Evolutionary conservation across 1,140 invertebrate species (phyloP).

Genomic region (Frieseomelitta varia): DNA sequence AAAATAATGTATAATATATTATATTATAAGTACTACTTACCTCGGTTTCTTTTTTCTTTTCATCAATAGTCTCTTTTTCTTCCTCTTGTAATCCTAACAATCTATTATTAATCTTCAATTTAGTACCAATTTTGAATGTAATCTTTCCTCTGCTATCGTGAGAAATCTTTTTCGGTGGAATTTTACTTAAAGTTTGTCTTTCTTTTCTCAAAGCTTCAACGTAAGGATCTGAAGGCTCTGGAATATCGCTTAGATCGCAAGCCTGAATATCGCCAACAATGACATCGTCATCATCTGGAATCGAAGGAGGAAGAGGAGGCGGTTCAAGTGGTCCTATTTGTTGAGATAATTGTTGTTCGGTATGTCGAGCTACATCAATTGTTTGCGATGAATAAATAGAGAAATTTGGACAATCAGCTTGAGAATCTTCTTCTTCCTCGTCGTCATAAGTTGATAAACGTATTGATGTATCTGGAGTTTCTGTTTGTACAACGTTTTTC

Average conservation of each 20-base stretch:
- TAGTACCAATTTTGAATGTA: slow-evolving; percentile 79
- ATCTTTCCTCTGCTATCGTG: slow-evolving; percentile 79
- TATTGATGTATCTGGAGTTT: slow-evolving; percentile 48
- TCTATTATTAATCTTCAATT: slow-evolving; percentile 76
- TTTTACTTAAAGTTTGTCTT: slow-evolving; percentile 75
- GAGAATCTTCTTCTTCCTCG: slow-evolving; percentile 83
- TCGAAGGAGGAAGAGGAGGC: slow-evolving; percentile 66
- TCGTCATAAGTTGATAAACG: slow-evolving; percentile 76
- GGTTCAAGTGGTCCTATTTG: slow-evolving; percentile 77
- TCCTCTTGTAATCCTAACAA: slow-evolving; percentile 71
- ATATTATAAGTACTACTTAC: neutral
- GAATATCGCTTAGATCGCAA: slow-evolving; percentile 74
- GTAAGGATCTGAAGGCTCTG: slow-evolving; percentile 76
- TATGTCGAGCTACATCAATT: slow-evolving; percentile 87
- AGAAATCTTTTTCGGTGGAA: slow-evolving; percentile 78
- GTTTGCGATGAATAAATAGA: slow-evolving; percentile 91
- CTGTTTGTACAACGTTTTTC: slow-evolving; percentile 44
- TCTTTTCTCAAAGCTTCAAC: slow-evolving; percentile 78
- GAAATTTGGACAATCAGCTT: slow-evolving; percentile 91
- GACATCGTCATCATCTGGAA: slow-evolving; percentile 72
- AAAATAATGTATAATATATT: neutral
- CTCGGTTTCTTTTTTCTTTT: slow-evolving; percentile 26
- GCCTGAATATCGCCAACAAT: slow-evolving; percentile 76
- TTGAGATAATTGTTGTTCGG: slow-evolving; percentile 80
- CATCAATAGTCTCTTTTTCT: slow-evolving; percentile 27